Conservation (phyloP, 1,140 invertebrate species). For the Drosophila ambigua region DNA sequence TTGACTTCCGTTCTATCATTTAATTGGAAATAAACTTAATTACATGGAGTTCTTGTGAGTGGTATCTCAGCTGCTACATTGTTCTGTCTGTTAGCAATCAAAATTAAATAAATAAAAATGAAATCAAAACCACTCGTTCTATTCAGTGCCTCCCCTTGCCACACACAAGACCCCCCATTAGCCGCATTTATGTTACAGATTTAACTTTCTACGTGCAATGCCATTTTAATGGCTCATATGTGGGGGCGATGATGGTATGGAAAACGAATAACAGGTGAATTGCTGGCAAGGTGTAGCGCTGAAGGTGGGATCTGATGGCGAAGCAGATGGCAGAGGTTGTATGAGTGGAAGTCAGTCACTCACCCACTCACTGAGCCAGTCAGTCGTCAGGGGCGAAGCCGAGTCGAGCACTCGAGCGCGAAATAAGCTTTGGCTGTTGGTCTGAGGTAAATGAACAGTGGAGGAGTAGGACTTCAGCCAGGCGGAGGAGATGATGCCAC, state of each 20-base stretch:
- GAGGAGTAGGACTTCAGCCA: slow-evolving; percentile 27
- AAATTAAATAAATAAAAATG: slow-evolving; percentile 71
- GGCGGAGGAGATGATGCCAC: slow-evolving; percentile 57
- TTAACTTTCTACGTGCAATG: slow-evolving; percentile 58
- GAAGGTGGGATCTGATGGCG: background rate
- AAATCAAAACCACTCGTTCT: slow-evolving; percentile 56
- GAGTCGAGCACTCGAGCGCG: slow-evolving; percentile 56
- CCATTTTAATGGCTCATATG: slow-evolving; percentile 62
- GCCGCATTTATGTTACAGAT: slow-evolving; percentile 57
- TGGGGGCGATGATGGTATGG: slow-evolving; percentile 8
- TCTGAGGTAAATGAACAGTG: slow-evolving; percentile 72
- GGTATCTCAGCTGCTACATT: background rate
- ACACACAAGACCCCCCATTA: slow-evolving; percentile 3
- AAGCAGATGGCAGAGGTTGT: background rate
- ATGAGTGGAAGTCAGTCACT: slow-evolving; percentile 4
- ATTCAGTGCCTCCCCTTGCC: background rate
- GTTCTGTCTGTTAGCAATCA: slow-evolving; percentile 45
- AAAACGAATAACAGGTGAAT: slow-evolving; percentile 14
- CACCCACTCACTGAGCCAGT: slow-evolving; percentile 26
- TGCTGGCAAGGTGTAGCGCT: slow-evolving; percentile 10
- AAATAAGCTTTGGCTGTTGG: slow-evolving; percentile 75
- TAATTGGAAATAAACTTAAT: slow-evolving; percentile 12
- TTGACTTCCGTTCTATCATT: background rate
- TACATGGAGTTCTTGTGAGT: background rate
- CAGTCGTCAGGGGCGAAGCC: slow-evolving; percentile 12